Evolutionary conservation across 2,888 invertebrate species (phyloP).

Genomic region (Epirrita christyi): DNA sequence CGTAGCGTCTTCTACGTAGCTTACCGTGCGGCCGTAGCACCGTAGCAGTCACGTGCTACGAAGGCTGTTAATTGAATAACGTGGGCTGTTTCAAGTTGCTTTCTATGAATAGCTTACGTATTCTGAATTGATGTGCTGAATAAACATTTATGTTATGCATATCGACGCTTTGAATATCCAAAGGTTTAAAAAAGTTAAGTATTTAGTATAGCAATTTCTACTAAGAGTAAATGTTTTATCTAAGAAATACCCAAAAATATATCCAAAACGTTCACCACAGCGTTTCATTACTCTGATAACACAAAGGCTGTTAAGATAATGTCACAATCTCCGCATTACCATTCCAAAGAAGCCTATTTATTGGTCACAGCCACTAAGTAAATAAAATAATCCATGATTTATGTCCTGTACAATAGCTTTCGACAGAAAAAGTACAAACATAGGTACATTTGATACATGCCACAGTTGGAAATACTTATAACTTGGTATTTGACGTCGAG

Average conservation of each 20-base stretch:
- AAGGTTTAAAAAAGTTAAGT: neutral
- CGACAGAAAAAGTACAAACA: neutral
- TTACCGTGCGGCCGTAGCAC: slow-evolving; percentile 45
- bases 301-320: slow-evolving; percentile 43
- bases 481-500: no score
- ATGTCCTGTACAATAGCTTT: slow-evolving; percentile 21
- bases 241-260: slow-evolving; percentile 13
- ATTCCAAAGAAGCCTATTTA: slow-evolving; percentile 49
- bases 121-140: neutral
- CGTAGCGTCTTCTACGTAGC: slow-evolving; percentile 42
- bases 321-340: slow-evolving; percentile 51
- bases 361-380: slow-evolving; percentile 41
- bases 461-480: no score
- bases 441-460: no score
- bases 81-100: slow-evolving; percentile 57
- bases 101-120: slow-evolving; percentile 23
- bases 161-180: neutral
- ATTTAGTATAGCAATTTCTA: neutral
- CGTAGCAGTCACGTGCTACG: slow-evolving; percentile 58
- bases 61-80: slow-evolving; percentile 65
- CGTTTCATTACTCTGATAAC: slow-evolving; percentile 10
- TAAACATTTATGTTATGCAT: neutral
- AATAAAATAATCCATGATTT: slow-evolving; percentile 44
- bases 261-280: slow-evolving; percentile 6
- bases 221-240: neutral